Evolutionary conservation across 30 jellyfish, hydroid and myxozoan genomes (phyloP).

Genomic region (Haliclystus octoradiatus): DNA sequence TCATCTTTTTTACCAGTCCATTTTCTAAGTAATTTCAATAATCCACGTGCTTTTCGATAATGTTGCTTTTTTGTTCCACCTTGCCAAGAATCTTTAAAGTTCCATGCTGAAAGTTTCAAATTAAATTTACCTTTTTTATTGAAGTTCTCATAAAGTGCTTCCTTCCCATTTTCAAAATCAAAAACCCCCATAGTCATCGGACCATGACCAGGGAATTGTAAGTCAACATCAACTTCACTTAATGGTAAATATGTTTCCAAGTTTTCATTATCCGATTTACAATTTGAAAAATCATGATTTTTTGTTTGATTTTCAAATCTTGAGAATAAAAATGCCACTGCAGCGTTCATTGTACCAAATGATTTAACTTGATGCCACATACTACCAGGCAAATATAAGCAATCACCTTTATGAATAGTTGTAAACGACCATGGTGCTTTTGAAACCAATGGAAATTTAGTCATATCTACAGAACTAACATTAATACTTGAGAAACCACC

Average conservation of each 20-base stretch:
- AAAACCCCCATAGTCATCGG: conserved; percentile 61
- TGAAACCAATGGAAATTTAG: conserved; percentile 37
- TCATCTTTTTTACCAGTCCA: background rate
- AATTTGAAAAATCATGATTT: conserved; percentile 2
- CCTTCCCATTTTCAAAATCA: conserved; percentile 15
- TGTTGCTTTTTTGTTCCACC: background rate
- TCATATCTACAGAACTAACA: conserved; percentile 37
- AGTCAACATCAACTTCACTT: conserved; percentile 49
- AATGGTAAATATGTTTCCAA: conserved; percentile 21
- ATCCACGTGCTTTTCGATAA: background rate
- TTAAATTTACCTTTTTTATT: background rate
- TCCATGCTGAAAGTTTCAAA: background rate
- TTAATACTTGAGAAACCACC: conserved; percentile 63
- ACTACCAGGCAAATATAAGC: conserved; percentile 60
- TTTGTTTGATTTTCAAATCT: conserved; percentile 18
- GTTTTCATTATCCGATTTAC: conserved; percentile 18
- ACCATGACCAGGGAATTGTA: conserved; percentile 60
- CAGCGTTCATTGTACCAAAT: conserved; percentile 44
- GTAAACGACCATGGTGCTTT: conserved; percentile 59
- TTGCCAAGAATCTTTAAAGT: background rate
- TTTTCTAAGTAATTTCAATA: background rate
- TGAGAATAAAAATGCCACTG: conserved; percentile 53
- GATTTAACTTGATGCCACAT: conserved; percentile 82
- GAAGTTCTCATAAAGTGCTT: background rate
- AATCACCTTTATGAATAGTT: conserved; percentile 54